These are phyloP conservation scores for Litocranius walleri DNA, from an alignment of 2,113 vertebrate genomes.

Conservation along the genomic window DNA sequence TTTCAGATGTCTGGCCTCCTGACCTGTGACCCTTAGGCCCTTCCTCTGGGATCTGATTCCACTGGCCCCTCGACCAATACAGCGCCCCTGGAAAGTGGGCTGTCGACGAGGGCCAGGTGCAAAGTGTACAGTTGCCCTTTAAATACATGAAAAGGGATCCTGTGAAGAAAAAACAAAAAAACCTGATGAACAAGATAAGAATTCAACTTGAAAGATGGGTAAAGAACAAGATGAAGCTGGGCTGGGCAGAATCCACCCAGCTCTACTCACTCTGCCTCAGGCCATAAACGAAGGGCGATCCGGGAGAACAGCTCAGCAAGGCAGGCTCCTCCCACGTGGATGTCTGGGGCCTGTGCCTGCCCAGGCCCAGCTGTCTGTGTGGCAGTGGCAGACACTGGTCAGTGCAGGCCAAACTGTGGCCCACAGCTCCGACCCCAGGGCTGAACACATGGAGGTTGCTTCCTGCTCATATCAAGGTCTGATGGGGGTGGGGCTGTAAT, in stretches of 20 bases:
- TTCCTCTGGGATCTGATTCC: neutral
- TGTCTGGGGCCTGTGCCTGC: neutral
- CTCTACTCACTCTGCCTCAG: neutral
- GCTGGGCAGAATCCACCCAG: neutral
- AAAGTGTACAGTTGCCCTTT: neutral
- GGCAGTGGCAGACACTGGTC: neutral
- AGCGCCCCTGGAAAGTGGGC: fast-evolving
- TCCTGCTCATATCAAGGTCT: neutral
- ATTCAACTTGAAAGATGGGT: neutral
- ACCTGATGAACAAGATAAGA: neutral
- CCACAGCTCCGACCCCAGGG: fast-evolving
- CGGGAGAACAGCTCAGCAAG: neutral
- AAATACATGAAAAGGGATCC: neutral
- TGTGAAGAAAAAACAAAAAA: neutral
- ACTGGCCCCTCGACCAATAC: fast-evolving
- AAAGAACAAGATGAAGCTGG: neutral
- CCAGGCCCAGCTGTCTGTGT: neutral
- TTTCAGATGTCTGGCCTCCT: neutral
- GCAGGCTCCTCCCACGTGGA: too few relatives aligned
- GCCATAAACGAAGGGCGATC: neutral
- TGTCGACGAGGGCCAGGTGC: too few relatives aligned
- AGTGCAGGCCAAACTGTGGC: neutral
- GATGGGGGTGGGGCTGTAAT: neutral
- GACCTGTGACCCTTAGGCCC: neutral
- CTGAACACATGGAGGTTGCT: too few relatives aligned